Percentiles rank a stretch among this genome's conserved stretches.
Conservation (phyloP, 1,140 invertebrate species). For the Coenobita brevimanus region DNA sequence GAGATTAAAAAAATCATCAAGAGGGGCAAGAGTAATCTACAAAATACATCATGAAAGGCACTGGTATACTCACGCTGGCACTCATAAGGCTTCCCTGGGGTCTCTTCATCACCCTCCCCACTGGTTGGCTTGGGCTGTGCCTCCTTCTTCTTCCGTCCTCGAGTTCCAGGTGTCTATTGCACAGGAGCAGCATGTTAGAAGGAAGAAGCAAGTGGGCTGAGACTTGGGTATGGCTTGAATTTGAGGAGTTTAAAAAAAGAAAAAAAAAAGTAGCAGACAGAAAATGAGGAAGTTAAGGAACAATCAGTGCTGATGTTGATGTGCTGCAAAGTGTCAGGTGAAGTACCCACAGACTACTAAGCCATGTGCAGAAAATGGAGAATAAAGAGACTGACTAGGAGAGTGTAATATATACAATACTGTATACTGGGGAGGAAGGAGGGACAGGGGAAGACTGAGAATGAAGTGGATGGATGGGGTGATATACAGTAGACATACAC, state of each 20-base stretch:
- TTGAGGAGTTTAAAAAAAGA: background rate
- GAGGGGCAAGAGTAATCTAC: background rate
- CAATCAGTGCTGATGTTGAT: background rate
- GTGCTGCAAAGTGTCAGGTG: background rate
- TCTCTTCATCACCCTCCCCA: slow-evolving; percentile 52
- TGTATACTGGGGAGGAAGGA: too few species aligned
- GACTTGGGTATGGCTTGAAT: too few species aligned
- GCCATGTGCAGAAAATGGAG: too few species aligned
- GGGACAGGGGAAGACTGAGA: too few species aligned
- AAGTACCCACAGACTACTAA: too few species aligned
- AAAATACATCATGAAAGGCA: background rate
- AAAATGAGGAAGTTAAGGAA: background rate
- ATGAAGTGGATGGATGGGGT: too few species aligned
- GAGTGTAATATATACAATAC: too few species aligned
- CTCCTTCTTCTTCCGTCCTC: slow-evolving; percentile 54
- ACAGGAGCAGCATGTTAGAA: too few species aligned
- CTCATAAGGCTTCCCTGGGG: slow-evolving; percentile 55
- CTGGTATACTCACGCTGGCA: slow-evolving; percentile 58
- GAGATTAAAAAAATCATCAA: background rate
- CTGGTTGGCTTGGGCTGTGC: background rate
- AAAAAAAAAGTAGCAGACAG: background rate
- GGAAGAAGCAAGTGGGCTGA: too few species aligned
- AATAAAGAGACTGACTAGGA: too few species aligned
- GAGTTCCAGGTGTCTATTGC: slow-evolving; percentile 31
- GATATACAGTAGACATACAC: too few species aligned